These are phyloP conservation scores for Genyomyrus donnyi DNA, from an alignment of 2,113 vertebrate genomes.

Conservation along the genomic window DNA sequence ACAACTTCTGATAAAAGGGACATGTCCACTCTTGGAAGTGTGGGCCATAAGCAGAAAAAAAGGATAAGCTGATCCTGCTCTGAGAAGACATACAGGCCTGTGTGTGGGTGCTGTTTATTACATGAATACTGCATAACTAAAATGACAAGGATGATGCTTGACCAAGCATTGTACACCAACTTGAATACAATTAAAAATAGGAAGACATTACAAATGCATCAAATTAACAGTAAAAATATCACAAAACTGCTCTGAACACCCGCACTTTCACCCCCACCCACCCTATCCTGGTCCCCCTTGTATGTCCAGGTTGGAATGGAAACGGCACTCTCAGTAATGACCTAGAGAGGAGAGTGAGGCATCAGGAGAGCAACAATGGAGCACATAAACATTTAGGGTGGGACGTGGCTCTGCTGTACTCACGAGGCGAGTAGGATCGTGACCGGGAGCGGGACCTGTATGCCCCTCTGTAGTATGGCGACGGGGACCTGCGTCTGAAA, in stretches of 20 bases:
- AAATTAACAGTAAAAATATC: slow-evolving; percentile 9
- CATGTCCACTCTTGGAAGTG: background rate
- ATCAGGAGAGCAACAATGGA: background rate
- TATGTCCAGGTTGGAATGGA: background rate
- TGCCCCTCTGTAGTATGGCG: slow-evolving; percentile 80
- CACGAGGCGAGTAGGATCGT: slow-evolving; percentile 88
- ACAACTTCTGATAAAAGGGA: background rate
- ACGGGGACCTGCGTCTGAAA: slow-evolving; percentile 79
- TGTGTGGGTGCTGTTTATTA: slow-evolving; percentile 11
- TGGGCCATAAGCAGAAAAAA: background rate
- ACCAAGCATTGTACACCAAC: background rate
- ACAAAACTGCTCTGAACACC: background rate
- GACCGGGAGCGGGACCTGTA: slow-evolving; percentile 85
- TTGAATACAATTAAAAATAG: slow-evolving; percentile 6
- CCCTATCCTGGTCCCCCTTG: background rate
- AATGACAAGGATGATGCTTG: background rate
- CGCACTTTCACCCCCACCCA: background rate
- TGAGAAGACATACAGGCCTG: background rate
- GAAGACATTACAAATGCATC: slow-evolving; percentile 16
- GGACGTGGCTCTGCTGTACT: slow-evolving; percentile 38
- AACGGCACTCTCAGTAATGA: slow-evolving; percentile 8
- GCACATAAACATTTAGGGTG: background rate
- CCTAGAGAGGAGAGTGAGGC: background rate
- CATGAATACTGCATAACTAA: slow-evolving; percentile 17
- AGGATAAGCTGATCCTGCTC: background rate